phyloP scores from a whole-genome alignment of 2,888 invertebrate species.

The Zhuqinia jingwanae region DNA sequence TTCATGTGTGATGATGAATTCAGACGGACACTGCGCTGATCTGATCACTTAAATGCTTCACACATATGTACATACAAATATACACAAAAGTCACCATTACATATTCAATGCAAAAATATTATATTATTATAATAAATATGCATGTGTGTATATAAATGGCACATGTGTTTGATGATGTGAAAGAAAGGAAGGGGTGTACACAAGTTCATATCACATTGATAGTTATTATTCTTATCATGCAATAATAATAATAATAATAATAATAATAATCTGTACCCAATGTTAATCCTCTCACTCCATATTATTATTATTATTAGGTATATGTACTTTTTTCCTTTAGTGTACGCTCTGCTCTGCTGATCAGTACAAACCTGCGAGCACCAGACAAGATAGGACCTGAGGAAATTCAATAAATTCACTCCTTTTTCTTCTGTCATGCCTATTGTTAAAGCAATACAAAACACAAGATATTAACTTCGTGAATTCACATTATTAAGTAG shows the following conservation, averaged over 20 bases:
- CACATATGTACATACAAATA: no score
- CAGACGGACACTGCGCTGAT: constrained; percentile 16
- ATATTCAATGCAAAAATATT: background rate
- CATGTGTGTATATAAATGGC: background rate
- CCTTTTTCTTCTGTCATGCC: constrained; percentile 31
- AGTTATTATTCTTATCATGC: constrained; percentile 62
- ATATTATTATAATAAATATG: background rate
- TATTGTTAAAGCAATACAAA: constrained; percentile 4
- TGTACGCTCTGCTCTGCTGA: no score
- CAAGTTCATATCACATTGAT: constrained; percentile 40
- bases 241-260: constrained; percentile 5
- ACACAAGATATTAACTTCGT: background rate
- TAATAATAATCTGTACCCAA: constrained; percentile 39
- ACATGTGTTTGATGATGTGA: constrained; percentile 30
- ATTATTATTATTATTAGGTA: no score
- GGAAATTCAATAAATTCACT: constrained; percentile 47
- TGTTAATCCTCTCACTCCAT: constrained; percentile 29
- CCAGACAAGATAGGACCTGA: background rate
- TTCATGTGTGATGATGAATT: constrained; percentile 2
- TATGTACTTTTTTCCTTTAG: no score
- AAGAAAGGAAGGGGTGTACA: constrained; percentile 45
- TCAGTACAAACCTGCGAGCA: background rate
- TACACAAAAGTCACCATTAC: no score
- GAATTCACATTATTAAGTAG: constrained; percentile 29
- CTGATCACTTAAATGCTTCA: constrained; percentile 16